Percentiles rank a stretch among this genome's conserved stretches.
phyloP scores from a whole-genome alignment of 2,888 invertebrate genomes.

The Noctua comes region DNA sequence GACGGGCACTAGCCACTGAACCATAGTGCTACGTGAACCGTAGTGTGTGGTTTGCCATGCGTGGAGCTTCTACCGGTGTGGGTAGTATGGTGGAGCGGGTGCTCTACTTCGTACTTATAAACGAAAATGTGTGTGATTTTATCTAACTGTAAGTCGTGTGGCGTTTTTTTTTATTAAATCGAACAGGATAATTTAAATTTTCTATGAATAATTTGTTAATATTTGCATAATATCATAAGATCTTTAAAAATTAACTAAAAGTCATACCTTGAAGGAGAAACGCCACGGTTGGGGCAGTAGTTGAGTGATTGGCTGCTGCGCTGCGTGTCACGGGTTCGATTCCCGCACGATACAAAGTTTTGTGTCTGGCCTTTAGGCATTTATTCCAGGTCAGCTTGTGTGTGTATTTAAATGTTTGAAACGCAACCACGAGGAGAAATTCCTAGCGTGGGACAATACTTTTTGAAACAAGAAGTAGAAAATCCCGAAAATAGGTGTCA shows the following conservation, averaged over 20 bases:
- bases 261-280: too few relatives aligned
- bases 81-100: constrained; percentile 36
- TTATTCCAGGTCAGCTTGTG: background rate
- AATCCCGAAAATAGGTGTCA: too few relatives aligned
- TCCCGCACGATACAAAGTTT: background rate
- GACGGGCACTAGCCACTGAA: constrained; percentile 68
- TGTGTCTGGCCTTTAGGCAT: background rate
- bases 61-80: constrained; percentile 72
- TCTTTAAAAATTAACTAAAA: too few relatives aligned
- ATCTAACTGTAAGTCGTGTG: background rate
- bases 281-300: too few relatives aligned
- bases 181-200: too few relatives aligned
- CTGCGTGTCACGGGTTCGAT: background rate
- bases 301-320: background rate
- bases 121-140: background rate
- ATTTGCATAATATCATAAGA: background rate
- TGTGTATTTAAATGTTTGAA: background rate
- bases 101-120: constrained; percentile 69
- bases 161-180: too few relatives aligned
- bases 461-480: background rate
- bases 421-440: too few relatives aligned
- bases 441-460: background rate
- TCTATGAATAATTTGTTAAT: background rate
- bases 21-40: constrained; percentile 75
- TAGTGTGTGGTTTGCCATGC: constrained; percentile 69